These are phyloP conservation scores for Coreius guichenoti DNA, from an alignment of 2,797 vertebrate species.

Conservation along the genomic window DNA sequence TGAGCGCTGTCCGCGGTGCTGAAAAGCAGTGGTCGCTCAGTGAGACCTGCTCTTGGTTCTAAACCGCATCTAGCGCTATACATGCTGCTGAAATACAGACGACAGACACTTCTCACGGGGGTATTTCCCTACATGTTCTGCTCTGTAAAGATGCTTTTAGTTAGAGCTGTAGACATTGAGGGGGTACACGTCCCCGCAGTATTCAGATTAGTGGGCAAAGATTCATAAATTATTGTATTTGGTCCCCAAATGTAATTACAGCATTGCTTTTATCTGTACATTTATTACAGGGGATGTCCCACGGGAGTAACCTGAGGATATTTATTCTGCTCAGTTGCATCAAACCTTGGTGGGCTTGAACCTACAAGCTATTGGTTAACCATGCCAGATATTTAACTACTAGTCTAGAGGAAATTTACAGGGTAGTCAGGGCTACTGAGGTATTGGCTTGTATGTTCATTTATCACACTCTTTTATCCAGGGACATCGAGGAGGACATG, in stretches of 20 bases:
- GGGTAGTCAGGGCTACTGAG: not conserved
- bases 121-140: slow-evolving; percentile 27
- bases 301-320: slow-evolving; percentile 50
- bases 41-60: slow-evolving; percentile 78
- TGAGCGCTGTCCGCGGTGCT: slow-evolving; percentile 69
- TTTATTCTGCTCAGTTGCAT: slow-evolving; percentile 11
- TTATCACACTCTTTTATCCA: not conserved
- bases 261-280: slow-evolving; percentile 60
- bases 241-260: slow-evolving; percentile 31
- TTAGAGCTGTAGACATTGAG: not conserved
- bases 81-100: slow-evolving; percentile 77
- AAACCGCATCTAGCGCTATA: slow-evolving; percentile 65
- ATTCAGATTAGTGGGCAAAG: not conserved
- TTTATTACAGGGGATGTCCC: slow-evolving; percentile 68
- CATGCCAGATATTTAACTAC: slow-evolving; percentile 1
- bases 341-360: not conserved
- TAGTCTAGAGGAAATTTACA: not conserved
- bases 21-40: slow-evolving; percentile 63
- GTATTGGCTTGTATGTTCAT: not conserved
- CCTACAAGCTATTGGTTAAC: not conserved
- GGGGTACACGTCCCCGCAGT: not conserved
- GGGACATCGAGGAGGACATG: not conserved
- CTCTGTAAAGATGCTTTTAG: not conserved
- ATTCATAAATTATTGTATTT: not conserved
- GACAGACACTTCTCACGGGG: slow-evolving; percentile 71